Evolutionary conservation across 2,888 invertebrate genomes (phyloP).

Genomic region (Lutraria lutraria): DNA sequence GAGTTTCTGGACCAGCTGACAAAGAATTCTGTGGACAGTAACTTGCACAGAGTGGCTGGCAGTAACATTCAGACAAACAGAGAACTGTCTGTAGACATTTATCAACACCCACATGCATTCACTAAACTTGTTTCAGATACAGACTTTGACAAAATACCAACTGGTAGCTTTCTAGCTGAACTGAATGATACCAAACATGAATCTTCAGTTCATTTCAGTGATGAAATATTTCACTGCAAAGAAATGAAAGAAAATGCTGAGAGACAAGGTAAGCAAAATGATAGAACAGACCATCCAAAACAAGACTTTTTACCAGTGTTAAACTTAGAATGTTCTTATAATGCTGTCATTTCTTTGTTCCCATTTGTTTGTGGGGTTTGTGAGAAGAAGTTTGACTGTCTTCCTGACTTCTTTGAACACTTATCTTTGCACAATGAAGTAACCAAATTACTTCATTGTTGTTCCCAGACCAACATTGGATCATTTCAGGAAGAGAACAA

Average conservation of each 20-base stretch:
- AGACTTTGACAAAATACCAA: slow-evolving; percentile 7
- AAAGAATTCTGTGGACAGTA: not conserved
- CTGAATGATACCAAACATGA: not conserved
- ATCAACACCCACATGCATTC: not conserved
- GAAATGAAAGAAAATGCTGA: not conserved
- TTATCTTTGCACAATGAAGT: slow-evolving; percentile 15
- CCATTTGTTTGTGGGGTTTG: slow-evolving; percentile 44
- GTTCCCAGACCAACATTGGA: not conserved
- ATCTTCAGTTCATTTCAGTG: not conserved
- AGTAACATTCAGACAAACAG: not conserved
- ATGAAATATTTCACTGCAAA: not conserved
- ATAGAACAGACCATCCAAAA: not conserved
- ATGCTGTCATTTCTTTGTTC: slow-evolving; percentile 26
- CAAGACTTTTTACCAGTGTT: not conserved
- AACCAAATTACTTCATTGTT: slow-evolving; percentile 13
- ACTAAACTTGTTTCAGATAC: slow-evolving; percentile 1
- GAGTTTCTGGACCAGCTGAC: not conserved
- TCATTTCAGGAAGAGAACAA: not conserved
- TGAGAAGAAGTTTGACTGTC: slow-evolving; percentile 29
- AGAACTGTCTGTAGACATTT: not conserved
- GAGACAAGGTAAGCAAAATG: not conserved
- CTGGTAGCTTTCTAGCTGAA: slow-evolving; percentile 6
- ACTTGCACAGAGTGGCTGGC: not conserved
- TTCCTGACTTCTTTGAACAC: slow-evolving; percentile 10
- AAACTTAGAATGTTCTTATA: not conserved